Conservation (phyloP, 2,797 vertebrate genomes). For the Sternarchorhynchus goeldii region DNA sequence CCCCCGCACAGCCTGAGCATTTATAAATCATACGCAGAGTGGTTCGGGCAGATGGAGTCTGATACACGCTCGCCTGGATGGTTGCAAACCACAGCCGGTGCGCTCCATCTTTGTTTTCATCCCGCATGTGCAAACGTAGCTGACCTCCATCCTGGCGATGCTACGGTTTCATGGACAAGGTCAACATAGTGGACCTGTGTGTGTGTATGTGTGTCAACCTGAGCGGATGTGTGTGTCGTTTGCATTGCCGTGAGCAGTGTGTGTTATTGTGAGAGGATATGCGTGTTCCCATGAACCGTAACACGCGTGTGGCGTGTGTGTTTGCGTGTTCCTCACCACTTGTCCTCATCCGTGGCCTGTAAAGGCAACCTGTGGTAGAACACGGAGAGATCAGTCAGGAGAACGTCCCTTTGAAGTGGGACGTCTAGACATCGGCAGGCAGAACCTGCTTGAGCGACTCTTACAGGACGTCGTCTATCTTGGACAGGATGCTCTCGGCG, state of each 20-base stretch:
- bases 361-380: conserved; percentile 79
- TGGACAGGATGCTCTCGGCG: conserved; percentile 90
- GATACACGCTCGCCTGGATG: conserved; percentile 60
- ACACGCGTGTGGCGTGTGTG: background rate
- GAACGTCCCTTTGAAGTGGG: background rate
- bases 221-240: too few species aligned
- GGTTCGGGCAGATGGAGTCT: conserved; percentile 70
- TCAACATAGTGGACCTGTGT: too few species aligned
- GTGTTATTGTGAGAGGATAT: too few species aligned
- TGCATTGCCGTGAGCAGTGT: too few species aligned
- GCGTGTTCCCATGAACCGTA: too few species aligned
- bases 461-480: conserved; percentile 95
- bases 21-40: conserved; percentile 67
- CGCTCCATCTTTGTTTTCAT: too few species aligned
- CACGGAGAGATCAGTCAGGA: background rate
- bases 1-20: conserved; percentile 55
- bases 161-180: too few species aligned
- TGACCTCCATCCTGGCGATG: too few species aligned
- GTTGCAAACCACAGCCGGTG: conserved; percentile 19
- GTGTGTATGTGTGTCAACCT: too few species aligned
- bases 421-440: background rate
- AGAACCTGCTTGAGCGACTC: conserved; percentile 55
- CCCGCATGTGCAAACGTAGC: too few species aligned
- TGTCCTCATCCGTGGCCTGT: conserved; percentile 90
- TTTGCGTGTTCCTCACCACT: conserved; percentile 76